These are phyloP conservation scores for Chlorops oryzae DNA, from an alignment of 1,140 invertebrate species.

Conservation along the genomic window DNA sequence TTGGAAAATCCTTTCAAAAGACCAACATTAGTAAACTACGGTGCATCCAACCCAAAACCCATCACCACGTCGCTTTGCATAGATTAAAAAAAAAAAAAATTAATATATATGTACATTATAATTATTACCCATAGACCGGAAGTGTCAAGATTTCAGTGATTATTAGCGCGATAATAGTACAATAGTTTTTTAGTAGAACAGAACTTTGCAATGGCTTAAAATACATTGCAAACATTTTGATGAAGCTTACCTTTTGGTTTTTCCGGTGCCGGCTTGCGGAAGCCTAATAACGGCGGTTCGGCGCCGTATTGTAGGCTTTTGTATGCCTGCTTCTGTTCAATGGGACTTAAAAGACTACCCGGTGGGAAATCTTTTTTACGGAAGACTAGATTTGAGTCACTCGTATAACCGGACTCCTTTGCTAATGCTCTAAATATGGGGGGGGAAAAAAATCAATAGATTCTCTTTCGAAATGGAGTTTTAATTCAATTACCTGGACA, in stretches of 20 bases:
- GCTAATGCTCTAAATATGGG: constrained; percentile 46
- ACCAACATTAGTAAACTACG: no score
- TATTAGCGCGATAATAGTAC: no score
- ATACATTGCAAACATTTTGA: no score
- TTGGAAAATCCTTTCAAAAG: no score
- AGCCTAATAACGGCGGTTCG: constrained; percentile 81
- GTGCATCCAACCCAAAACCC: no score
- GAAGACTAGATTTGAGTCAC: constrained; percentile 81
- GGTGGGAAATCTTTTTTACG: constrained; percentile 62
- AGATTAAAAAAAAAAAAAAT: no score
- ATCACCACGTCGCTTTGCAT: no score
- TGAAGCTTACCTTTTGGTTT: constrained; percentile 66
- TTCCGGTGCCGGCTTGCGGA: constrained; percentile 81
- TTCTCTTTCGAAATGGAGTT: background rate
- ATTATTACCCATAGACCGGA: no score
- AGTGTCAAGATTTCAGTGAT: no score
- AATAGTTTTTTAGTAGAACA: no score
- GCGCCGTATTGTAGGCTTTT: constrained; percentile 82
- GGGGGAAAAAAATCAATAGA: background rate
- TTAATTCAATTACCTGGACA: constrained; percentile 34
- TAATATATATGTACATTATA: no score
- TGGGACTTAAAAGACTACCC: constrained; percentile 64
- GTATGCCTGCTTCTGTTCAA: constrained; percentile 75
- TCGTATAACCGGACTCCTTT: constrained; percentile 85
- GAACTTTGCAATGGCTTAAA: no score